Conservation (phyloP, 1,140 invertebrate genomes). For the Atta colombica region DNA sequence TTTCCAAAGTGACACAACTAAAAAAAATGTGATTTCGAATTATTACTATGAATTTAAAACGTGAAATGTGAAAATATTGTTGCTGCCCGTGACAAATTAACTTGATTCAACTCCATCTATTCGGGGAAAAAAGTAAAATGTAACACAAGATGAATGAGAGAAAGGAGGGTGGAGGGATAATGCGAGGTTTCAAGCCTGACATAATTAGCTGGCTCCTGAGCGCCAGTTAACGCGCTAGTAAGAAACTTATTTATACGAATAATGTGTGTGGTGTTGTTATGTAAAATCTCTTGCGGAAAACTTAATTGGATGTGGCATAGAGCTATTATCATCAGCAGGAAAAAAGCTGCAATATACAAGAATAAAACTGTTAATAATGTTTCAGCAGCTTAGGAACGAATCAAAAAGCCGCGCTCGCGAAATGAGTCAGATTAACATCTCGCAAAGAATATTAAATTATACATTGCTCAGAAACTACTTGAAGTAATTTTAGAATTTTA, state of each 20-base stretch:
- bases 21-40: too few relatives aligned
- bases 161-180: conserved; percentile 29
- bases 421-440: not conserved
- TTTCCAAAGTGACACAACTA: too few relatives aligned
- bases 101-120: conserved; percentile 62
- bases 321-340: conserved; percentile 27
- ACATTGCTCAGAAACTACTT: not conserved
- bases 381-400: not conserved
- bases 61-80: conserved; percentile 69
- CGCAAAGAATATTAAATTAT: not conserved
- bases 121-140: conserved; percentile 36
- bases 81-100: conserved; percentile 44
- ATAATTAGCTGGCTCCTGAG: conserved; percentile 62
- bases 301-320: conserved; percentile 53
- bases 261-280: conserved; percentile 27
- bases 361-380: conserved; percentile 26
- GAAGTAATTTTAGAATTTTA: not conserved
- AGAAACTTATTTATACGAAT: conserved; percentile 61
- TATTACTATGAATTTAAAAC: conserved; percentile 62
- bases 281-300: conserved; percentile 58
- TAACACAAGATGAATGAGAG: conserved; percentile 32
- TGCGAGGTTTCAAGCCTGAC: conserved; percentile 56
- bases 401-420: too few relatives aligned
- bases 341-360: not conserved
- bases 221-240: conserved; percentile 50